Evolutionary conservation across 2,888 invertebrate genomes (phyloP), one percentile per base, ranked within the genome.

Genomic region (Pediacus dermestoides): DNA sequence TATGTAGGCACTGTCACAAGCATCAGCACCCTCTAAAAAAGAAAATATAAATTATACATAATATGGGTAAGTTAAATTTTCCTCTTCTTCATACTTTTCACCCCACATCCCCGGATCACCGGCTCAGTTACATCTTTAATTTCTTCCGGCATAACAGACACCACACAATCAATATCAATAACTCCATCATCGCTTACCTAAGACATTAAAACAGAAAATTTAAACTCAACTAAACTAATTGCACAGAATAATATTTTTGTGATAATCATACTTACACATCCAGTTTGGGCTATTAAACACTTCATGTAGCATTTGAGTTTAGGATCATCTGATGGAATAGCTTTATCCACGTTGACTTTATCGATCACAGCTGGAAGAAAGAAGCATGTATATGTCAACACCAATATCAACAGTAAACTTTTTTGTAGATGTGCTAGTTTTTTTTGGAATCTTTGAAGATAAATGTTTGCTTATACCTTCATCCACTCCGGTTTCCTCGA

Each of bases 131-230:
- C 50, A 0, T 44, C 57, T 38, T 57, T 51, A 23, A 58, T 47
- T 30, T 68, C 67, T 16, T 64, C 62, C 3, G 70, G 70, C 6
- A 71, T 25, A 30, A 70, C 52, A 2, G 66, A 65, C 28, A 66
- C 46, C 2, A 67, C 59, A 2, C 67, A 64, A 27, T 70, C 70
- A 12, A 58, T 58, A 37, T 71, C 69, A 15, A 70, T 52, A 4
- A 57, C 52, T 2, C 70, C 70, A 30, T 70, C 67, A 10, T 70
- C 70, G 16, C 58, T 59, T 48, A 65, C 63, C 70, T 70, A 38
- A 9, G 31, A 15, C 16, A 23, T 7, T n/a, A n/a, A n/a, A n/a
- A n/a, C n/a, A n/a, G n/a, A n/a, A n/a, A n/a, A n/a, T n/a, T n/a
- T n/a, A n/a, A n/a, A n/a, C n/a, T n/a, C n/a, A n/a, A n/a, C n/a